A percentile compares a stretch with the other conserved stretches of the same genome.
These are phyloP conservation scores for Bombylius major DNA, from an alignment of 2,888 invertebrate genomes.

Conservation along the genomic window DNA sequence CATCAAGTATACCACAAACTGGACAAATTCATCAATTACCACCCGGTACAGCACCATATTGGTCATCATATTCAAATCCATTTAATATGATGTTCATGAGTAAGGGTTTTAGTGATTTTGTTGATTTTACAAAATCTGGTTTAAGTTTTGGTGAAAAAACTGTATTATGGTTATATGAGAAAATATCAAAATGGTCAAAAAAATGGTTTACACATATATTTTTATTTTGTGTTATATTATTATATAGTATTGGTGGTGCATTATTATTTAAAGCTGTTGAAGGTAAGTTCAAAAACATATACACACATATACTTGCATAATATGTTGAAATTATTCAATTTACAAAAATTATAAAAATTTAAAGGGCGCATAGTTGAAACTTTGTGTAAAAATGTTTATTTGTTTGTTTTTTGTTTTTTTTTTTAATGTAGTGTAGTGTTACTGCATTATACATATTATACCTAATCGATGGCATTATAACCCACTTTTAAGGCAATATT, in stretches of 20 bases:
- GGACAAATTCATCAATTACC: background rate
- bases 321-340: background rate
- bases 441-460: conserved; percentile 1
- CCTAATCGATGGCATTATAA: background rate
- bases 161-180: conserved; percentile 67
- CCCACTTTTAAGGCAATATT: background rate
- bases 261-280: conserved; percentile 66
- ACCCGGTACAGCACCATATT: conserved; percentile 21
- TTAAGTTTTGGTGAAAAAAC: conserved; percentile 72
- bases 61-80: conserved; percentile 32
- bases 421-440: background rate
- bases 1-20: conserved; percentile 1
- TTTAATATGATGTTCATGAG: conserved; percentile 51
- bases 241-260: conserved; percentile 74
- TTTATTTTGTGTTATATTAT: conserved; percentile 59
- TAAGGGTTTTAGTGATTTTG: conserved; percentile 64
- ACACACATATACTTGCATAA: background rate
- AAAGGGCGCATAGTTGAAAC: background rate
- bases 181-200: conserved; percentile 61
- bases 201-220: conserved; percentile 86
- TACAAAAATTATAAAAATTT: background rate
- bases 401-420: background rate
- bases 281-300: conserved; percentile 41
- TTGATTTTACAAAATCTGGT: conserved; percentile 69
- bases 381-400: too few species aligned